Percentiles rank a stretch among this genome's conserved stretches.
Conservation (phyloP, 2,113 vertebrate species). For the Chaenocephalus aceratus region DNA sequence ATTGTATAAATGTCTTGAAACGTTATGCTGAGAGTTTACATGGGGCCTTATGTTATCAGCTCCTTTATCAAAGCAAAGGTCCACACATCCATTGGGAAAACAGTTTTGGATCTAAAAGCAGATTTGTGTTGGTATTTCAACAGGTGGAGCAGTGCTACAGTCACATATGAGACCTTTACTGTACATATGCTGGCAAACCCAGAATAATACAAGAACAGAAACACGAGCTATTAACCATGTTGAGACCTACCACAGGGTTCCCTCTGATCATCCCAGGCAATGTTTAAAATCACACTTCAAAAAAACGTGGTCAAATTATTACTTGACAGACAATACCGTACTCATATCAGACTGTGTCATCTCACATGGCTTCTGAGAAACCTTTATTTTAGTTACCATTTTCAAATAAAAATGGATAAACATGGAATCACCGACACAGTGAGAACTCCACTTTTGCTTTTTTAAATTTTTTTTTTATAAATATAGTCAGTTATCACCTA, state of each 20-base stretch:
- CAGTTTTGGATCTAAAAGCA: constrained; percentile 1
- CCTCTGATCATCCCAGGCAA: neutral
- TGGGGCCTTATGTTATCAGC: neutral
- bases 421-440: neutral
- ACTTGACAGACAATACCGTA: neutral
- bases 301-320: neutral
- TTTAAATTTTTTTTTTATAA: neutral
- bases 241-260: constrained; percentile 3
- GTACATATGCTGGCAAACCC: constrained; percentile 14
- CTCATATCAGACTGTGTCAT: neutral
- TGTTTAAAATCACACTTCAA: neutral
- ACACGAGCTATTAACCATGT: neutral
- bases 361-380: neutral
- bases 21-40: neutral
- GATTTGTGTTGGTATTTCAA: constrained; percentile 19
- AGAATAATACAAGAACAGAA: neutral
- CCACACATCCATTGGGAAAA: neutral
- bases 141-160: constrained; percentile 11
- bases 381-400: neutral
- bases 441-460: neutral
- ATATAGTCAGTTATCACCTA: neutral
- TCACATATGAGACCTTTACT: constrained; percentile 4
- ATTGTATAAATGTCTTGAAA: neutral
- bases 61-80: neutral
- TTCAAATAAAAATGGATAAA: neutral